A percentile compares a stretch with the other conserved stretches of the same genome.
Evolutionary conservation across 2,113 vertebrate species (phyloP).

Genomic region (Limanda limanda): DNA sequence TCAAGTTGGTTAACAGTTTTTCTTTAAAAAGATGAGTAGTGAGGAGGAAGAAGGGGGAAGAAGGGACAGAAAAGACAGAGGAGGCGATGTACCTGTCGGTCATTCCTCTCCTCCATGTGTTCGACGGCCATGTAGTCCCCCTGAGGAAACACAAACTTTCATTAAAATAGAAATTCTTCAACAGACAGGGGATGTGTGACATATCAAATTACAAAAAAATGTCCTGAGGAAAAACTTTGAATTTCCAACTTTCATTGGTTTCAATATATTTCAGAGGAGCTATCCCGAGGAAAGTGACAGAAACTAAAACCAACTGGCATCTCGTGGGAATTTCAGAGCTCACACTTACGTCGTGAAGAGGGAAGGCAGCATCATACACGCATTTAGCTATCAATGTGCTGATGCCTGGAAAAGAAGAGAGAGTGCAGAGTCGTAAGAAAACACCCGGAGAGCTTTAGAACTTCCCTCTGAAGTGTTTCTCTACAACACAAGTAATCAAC

Average conservation of each 20-base stretch:
- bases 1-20: not conserved
- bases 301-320: not conserved
- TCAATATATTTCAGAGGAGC: not conserved
- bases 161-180: not conserved
- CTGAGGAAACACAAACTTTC: conserved; percentile 48
- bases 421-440: conserved; percentile 3
- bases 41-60: not conserved
- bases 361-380: conserved; percentile 93
- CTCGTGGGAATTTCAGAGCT: conserved; percentile 1
- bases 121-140: conserved; percentile 77
- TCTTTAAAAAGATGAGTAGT: not conserved
- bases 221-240: no score
- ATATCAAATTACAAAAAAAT: no score
- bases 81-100: conserved; percentile 78
- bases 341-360: conserved; percentile 93
- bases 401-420: conserved; percentile 84
- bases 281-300: not conserved
- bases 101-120: conserved; percentile 75
- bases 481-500: not conserved
- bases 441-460: not conserved
- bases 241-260: not conserved
- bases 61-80: not conserved
- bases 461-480: not conserved
- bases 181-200: no score
- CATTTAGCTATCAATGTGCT: conserved; percentile 93